phyloP scores from a whole-genome alignment of 2,888 invertebrate species.

The Myopa tessellatipennis region DNA sequence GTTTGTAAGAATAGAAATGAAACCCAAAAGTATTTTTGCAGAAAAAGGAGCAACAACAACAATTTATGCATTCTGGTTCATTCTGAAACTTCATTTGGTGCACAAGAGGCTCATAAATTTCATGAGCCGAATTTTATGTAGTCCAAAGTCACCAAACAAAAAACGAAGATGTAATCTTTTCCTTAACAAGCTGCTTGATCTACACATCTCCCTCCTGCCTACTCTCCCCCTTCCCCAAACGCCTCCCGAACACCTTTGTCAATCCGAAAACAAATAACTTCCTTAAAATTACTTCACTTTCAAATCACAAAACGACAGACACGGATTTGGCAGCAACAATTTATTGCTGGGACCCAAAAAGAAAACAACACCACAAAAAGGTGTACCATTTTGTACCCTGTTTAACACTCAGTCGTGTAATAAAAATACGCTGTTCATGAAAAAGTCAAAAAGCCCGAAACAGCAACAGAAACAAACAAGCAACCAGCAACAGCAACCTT shows the following conservation, averaged over 20 bases:
- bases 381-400: conserved; percentile 23
- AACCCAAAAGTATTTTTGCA: too few species aligned
- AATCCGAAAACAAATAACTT: conserved; percentile 1
- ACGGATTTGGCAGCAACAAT: conserved; percentile 60
- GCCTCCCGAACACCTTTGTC: background rate
- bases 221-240: background rate
- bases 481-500: conserved; percentile 12
- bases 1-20: too few species aligned
- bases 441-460: background rate
- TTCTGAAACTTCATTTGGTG: background rate
- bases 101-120: conserved; percentile 23
- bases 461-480: conserved; percentile 31
- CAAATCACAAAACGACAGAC: conserved; percentile 66
- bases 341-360: conserved; percentile 58
- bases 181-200: background rate
- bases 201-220: background rate
- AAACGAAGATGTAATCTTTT: background rate
- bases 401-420: background rate
- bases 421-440: background rate
- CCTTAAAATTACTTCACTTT: conserved; percentile 44
- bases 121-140: conserved; percentile 20
- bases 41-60: too few species aligned
- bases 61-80: too few species aligned
- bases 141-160: conserved; percentile 23
- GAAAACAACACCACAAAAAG: conserved; percentile 47